These are phyloP conservation scores for Crossocerus cetratus DNA, from an alignment of 2,888 invertebrate species.

Conservation along the genomic window DNA sequence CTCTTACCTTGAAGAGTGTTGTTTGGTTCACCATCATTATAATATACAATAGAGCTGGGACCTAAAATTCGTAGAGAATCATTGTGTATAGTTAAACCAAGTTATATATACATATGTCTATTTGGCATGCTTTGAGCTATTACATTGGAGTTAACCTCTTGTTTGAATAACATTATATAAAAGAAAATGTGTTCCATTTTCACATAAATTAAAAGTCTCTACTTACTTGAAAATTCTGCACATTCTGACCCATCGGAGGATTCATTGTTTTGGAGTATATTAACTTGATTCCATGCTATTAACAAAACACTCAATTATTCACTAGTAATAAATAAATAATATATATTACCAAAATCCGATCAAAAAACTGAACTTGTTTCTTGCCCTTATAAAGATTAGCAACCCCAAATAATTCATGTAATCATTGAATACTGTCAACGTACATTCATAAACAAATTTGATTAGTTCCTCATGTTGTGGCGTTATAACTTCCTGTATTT, in stretches of 20 bases:
- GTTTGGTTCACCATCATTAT: constrained; percentile 86
- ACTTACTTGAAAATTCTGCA: constrained; percentile 69
- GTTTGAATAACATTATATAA: background rate
- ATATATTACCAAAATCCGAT: background rate
- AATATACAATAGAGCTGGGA: constrained; percentile 81
- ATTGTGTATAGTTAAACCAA: constrained; percentile 70
- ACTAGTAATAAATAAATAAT: background rate
- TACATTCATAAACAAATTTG: constrained; percentile 91
- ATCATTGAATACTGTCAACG: constrained; percentile 64
- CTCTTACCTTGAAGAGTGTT: constrained; percentile 80
- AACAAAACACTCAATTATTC: constrained; percentile 8
- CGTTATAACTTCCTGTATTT: constrained; percentile 81
- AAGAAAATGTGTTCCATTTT: background rate
- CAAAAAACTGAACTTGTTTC: background rate
- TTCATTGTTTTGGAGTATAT: constrained; percentile 79
- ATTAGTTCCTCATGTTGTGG: constrained; percentile 93
- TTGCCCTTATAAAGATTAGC: background rate
- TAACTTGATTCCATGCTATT: constrained; percentile 84
- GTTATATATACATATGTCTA: background rate
- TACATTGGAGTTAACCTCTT: constrained; percentile 2
- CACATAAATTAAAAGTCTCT: background rate
- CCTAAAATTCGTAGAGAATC: constrained; percentile 72
- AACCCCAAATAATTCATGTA: too few relatives aligned
- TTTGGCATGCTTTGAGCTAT: constrained; percentile 38
- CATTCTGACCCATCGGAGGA: constrained; percentile 79